Evolutionary conservation across 1,140 invertebrate species (phyloP), one percentile per base, ranked within the genome.

Genomic region (Penaeus chinensis): DNA sequence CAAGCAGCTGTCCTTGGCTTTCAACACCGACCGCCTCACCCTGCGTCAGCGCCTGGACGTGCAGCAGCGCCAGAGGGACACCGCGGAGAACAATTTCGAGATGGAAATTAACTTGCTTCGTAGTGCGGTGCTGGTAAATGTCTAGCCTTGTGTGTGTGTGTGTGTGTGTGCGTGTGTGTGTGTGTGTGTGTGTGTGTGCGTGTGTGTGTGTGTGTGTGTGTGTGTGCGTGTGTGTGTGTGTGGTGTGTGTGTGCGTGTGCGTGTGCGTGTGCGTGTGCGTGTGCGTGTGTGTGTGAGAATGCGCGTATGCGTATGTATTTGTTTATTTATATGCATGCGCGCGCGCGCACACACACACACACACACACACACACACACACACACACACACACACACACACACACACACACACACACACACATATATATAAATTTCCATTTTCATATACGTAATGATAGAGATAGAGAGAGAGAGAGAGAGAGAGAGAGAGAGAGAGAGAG

Each of bases 1-100:
- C 90, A 91, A 91, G 16, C 92, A 91, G 80, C 91, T 94, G 20
- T 92, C 93, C 3, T 89, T 94, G 78, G 93, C 93, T n/a, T 93
- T 94, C 90, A 93, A 93, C 88, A 94, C 93, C 76, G 93, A 94
- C 90, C 92, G 92, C 81, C 89, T 93, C 61, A 94, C 93, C 10
- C 89, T 94, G 16, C 90, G 91, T 2, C 91, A 92, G 82, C 90
- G 93, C 78, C 88, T 93, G 32, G 92, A 93, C 61, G 91, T 93
- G 5, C 93, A 93, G 90, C 92, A 92, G 78, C 91, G 93, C 60
- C 92, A 93, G n/a, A 90, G 93, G 74, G 93, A 94, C 90, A 91
- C 93, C 42, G 92, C 93, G 0, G 93, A 94, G 90, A 91, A 92
- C 62, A 93, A 94, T 89, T 91, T 94, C 71, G 91, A 92, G n/a